Percentiles rank a stretch among this genome's conserved stretches.
phyloP scores from a whole-genome alignment of 1,140 invertebrate genomes.

The Drosophila littoralis region DNA sequence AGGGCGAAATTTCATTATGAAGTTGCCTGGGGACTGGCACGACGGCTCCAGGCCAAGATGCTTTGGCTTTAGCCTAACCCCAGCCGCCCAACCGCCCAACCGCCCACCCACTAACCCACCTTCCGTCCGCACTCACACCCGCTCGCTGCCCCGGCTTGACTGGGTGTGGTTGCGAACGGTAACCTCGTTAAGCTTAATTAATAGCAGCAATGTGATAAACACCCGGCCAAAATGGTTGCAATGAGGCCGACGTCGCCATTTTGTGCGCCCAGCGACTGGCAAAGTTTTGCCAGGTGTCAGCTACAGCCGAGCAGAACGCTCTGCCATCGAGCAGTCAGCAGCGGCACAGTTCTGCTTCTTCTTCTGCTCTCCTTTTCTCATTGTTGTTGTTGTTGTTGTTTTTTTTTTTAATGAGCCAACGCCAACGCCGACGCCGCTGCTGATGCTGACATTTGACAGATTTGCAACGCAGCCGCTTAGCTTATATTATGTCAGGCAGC shows the following conservation, averaged over 20 bases:
- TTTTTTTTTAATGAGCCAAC: slow-evolving; percentile 75
- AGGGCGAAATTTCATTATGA: slow-evolving; percentile 84
- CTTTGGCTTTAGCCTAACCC: slow-evolving; percentile 13
- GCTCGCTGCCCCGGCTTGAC: slow-evolving; percentile 5
- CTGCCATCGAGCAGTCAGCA: slow-evolving; percentile 15
- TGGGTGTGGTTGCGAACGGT: slow-evolving; percentile 78
- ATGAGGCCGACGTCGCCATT: slow-evolving; percentile 64
- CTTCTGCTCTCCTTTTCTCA: background rate
- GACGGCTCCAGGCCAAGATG: slow-evolving; percentile 52
- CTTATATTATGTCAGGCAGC: slow-evolving; percentile 21
- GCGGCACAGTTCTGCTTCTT: slow-evolving; percentile 9
- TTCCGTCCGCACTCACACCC: background rate
- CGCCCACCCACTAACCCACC: background rate
- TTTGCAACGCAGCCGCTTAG: slow-evolving; percentile 67
- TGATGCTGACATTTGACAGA: slow-evolving; percentile 80
- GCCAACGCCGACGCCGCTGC: slow-evolving; percentile 47
- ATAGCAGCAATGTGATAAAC: slow-evolving; percentile 84
- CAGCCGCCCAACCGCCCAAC: background rate
- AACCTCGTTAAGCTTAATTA: slow-evolving; percentile 85
- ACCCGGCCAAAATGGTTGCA: slow-evolving; percentile 73
- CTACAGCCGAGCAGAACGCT: slow-evolving; percentile 53
- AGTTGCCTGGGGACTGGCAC: slow-evolving; percentile 66
- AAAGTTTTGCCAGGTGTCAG: slow-evolving; percentile 74
- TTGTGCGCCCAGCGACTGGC: slow-evolving; percentile 43
- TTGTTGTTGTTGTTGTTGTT: slow-evolving; percentile 10